These are phyloP conservation scores for Ectobius pallidus DNA, from an alignment of 2,888 invertebrate genomes.

Conservation along the genomic window DNA sequence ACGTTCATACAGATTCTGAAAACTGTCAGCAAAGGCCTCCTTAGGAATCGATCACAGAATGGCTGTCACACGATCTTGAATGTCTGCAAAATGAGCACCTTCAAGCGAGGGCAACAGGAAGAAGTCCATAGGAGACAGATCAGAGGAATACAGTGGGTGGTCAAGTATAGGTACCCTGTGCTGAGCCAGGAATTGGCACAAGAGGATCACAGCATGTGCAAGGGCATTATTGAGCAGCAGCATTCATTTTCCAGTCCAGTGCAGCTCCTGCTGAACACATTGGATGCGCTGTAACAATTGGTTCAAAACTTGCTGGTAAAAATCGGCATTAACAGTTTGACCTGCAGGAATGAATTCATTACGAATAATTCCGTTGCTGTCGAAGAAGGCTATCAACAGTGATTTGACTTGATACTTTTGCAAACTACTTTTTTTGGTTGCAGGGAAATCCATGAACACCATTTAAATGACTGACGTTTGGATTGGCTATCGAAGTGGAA, in stretches of 20 bases:
- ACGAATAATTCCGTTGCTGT: not conserved
- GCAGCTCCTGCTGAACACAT: too few species aligned
- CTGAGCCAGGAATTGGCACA: not conserved
- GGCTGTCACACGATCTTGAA: conserved; percentile 2
- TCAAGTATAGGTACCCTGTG: not conserved
- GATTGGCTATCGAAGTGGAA: not conserved
- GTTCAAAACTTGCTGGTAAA: too few species aligned
- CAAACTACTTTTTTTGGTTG: not conserved
- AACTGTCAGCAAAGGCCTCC: too few species aligned
- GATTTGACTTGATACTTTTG: not conserved
- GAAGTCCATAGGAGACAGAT: not conserved
- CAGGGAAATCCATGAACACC: not conserved
- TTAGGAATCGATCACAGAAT: too few species aligned
- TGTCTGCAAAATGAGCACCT: not conserved
- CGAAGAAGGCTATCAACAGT: not conserved
- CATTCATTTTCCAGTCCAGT: too few species aligned
- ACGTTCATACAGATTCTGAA: too few species aligned
- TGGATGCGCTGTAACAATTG: too few species aligned
- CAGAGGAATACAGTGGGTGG: not conserved
- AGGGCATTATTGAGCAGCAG: too few species aligned
- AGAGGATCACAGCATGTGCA: too few species aligned
- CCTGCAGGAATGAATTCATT: not conserved
- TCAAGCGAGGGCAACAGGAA: not conserved
- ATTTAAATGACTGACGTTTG: conserved; percentile 3
- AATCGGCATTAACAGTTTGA: too few species aligned